phyloP scores from a whole-genome alignment of 1,140 invertebrate species.

The Papilio polytes region DNA sequence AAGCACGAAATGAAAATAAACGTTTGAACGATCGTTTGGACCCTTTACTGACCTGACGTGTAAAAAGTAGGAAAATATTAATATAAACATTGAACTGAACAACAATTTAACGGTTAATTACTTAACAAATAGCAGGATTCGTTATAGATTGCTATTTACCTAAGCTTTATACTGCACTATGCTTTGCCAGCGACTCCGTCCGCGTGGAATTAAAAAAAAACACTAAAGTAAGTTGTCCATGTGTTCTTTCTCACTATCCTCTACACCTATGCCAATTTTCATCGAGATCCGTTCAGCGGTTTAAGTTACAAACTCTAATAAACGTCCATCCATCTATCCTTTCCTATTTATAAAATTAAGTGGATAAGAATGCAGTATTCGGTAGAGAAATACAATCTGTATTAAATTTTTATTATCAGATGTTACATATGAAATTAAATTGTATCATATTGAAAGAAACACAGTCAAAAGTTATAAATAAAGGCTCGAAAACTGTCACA shows the following conservation, averaged over 20 bases:
- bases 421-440: background rate
- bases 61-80: slow-evolving; percentile 53
- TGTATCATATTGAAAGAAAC: background rate
- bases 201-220: no score
- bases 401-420: background rate
- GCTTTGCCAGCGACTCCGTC: no score
- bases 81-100: slow-evolving; percentile 65
- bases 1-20: slow-evolving; percentile 75
- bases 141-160: background rate
- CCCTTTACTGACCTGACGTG: slow-evolving; percentile 60
- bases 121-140: background rate
- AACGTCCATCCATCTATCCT: no score
- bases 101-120: background rate
- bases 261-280: no score
- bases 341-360: no score
- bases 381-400: no score
- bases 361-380: no score
- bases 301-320: no score
- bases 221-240: no score
- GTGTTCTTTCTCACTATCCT: no score
- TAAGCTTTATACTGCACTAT: no score
- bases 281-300: no score
- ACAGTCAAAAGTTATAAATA: background rate
- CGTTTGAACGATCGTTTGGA: slow-evolving; percentile 73
- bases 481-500: background rate